Percentiles rank a stretch among this genome's conserved stretches.
phyloP scores from a whole-genome alignment of 1,140 invertebrate genomes.

The Caenorhabditis tropicalis region DNA sequence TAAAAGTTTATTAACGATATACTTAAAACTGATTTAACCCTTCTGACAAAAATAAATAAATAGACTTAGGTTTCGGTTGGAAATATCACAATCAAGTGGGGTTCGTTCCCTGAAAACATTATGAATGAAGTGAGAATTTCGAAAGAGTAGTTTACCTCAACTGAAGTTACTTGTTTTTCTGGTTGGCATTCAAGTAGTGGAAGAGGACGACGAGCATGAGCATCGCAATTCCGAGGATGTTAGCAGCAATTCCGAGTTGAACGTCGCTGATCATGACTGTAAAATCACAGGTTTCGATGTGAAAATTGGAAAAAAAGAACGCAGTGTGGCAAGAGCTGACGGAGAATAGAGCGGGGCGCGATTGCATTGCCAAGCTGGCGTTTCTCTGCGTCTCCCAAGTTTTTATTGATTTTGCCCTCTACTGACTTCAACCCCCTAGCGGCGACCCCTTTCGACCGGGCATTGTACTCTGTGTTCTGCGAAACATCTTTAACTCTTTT shows the following conservation, averaged over 20 bases:
- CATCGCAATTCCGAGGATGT: conserved; percentile 70
- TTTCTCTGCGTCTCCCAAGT: conserved; percentile 7
- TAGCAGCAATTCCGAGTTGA: conserved; percentile 70
- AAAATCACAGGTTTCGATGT: not conserved
- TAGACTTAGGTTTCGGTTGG: not conserved
- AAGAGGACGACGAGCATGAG: conserved; percentile 71
- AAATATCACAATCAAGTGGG: conserved; percentile 21
- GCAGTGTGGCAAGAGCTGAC: conserved; percentile 5
- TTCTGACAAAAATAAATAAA: not conserved
- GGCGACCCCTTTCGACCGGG: conserved; percentile 1
- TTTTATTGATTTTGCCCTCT: conserved; percentile 37
- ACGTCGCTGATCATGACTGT: conserved; percentile 69
- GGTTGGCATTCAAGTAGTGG: conserved; percentile 71
- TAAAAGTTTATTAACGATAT: not conserved
- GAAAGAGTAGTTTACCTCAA: not conserved
- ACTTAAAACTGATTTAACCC: conserved; percentile 21
- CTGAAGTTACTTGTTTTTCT: conserved; percentile 15
- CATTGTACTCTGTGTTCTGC: not conserved
- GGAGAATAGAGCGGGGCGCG: not conserved
- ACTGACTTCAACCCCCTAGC: not conserved
- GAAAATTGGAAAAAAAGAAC: not conserved
- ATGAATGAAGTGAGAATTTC: not conserved
- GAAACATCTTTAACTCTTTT: not conserved
- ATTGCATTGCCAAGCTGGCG: conserved; percentile 14
- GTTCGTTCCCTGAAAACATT: not conserved